A percentile compares a stretch with the other conserved stretches of the same genome.
Conservation (phyloP, 92 coral and sea anemone species). For the Micromussa lordhowensis region DNA sequence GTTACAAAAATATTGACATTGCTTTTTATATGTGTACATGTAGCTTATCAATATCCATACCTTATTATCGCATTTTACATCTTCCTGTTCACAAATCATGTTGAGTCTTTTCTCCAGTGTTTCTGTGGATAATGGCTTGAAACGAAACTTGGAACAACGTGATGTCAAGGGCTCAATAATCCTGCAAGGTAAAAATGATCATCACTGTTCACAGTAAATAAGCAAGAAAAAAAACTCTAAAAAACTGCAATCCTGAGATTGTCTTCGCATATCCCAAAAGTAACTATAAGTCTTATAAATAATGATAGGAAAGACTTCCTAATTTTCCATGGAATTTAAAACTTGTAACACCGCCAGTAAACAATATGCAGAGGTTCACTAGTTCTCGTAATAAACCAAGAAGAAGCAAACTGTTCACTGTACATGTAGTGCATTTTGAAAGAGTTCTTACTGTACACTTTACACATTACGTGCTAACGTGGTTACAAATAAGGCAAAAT, state of each 20-base stretch:
- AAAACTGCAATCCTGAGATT: not conserved
- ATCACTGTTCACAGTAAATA: not conserved
- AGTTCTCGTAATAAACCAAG: too few relatives aligned
- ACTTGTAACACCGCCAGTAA: not conserved
- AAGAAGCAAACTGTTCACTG: not conserved
- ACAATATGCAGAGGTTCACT: not conserved
- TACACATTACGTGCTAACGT: conserved; percentile 86
- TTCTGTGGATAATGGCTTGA: conserved; percentile 82
- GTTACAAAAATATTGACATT: not conserved
- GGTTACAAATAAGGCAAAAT: conserved; percentile 98
- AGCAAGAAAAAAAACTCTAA: not conserved
- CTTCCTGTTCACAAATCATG: conserved; percentile 89
- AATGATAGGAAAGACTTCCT: too few relatives aligned
- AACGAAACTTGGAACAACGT: conserved; percentile 97
- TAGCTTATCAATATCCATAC: conserved; percentile 41
- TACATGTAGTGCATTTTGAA: not conserved
- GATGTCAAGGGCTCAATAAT: conserved; percentile 98
- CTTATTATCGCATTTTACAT: conserved; percentile 81
- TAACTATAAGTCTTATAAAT: not conserved
- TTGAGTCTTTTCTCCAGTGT: conserved; percentile 84
- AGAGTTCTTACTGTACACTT: not conserved
- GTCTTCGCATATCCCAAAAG: not conserved
- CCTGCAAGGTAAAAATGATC: conserved; percentile 41
- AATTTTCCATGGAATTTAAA: not conserved
- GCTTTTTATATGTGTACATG: too few relatives aligned